A percentile compares a stretch with the other conserved stretches of the same genome.
Evolutionary conservation across 2,113 vertebrate species (phyloP).

Genomic region (Xiphophorus hellerii): DNA sequence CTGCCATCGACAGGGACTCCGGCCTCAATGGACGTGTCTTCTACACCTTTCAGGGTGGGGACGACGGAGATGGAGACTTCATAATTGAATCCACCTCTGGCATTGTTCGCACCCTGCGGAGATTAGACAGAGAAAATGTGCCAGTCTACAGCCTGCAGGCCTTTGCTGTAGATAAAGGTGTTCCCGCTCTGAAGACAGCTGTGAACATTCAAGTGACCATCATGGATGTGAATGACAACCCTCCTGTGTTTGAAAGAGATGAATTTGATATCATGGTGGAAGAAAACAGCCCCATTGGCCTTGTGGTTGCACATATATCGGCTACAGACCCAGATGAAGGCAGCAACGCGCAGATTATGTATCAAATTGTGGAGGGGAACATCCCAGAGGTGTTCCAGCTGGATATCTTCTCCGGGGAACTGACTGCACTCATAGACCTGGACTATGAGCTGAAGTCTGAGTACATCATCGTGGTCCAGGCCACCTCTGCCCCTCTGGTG

Average conservation of each 20-base stretch:
- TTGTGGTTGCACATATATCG: constrained; percentile 89
- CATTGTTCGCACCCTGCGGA: constrained; percentile 89
- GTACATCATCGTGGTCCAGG: constrained; percentile 94
- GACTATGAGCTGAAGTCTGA: constrained; percentile 91
- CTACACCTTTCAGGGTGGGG: constrained; percentile 94
- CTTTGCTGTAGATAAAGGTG: constrained; percentile 90
- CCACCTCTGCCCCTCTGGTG: constrained; percentile 93
- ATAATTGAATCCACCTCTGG: constrained; percentile 95
- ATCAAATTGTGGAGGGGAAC: constrained; percentile 97
- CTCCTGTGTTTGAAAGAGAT: constrained; percentile 90
- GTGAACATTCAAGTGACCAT: constrained; percentile 89
- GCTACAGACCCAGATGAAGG: constrained; percentile 95
- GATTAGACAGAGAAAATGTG: constrained; percentile 92
- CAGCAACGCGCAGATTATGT: constrained; percentile 97
- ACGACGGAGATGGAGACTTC: constrained; percentile 94
- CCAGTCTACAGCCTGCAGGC: constrained; percentile 86
- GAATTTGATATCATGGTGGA: constrained; percentile 95
- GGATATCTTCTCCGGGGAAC: constrained; percentile 95
- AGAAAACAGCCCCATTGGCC: constrained; percentile 94
- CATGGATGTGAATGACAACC: constrained; percentile 95
- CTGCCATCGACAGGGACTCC: constrained; percentile 91
- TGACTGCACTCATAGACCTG: constrained; percentile 90
- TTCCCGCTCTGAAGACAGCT: constrained; percentile 85
- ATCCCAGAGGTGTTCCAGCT: constrained; percentile 96
- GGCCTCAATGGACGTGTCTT: constrained; percentile 92